A percentile compares a stretch with the other conserved stretches of the same genome.
Evolutionary conservation across 2,113 vertebrate species (phyloP).

Genomic region (Mesoclemmys tuberculata): DNA sequence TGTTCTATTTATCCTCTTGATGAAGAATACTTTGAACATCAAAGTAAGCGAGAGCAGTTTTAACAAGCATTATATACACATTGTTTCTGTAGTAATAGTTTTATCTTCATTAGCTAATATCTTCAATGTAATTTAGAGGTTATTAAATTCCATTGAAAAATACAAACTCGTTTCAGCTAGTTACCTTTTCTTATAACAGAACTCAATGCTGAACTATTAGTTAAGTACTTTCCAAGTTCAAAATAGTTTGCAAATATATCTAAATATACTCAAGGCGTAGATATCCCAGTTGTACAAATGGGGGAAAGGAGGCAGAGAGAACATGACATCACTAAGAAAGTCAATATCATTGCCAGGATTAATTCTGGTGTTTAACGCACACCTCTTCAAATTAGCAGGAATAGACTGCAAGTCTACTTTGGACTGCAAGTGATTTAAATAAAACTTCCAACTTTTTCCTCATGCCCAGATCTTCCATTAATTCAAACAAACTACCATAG

Average conservation of each 20-base stretch:
- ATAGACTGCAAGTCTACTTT: neutral
- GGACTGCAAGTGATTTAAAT: neutral
- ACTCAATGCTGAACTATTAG: neutral
- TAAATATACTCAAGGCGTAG: neutral
- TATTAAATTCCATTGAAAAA: neutral
- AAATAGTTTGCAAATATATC: neutral
- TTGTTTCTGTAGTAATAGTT: neutral
- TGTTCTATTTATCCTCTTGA: neutral
- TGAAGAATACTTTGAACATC: neutral
- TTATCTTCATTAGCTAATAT: neutral
- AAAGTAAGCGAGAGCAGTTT: neutral
- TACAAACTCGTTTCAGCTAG: neutral
- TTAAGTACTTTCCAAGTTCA: neutral
- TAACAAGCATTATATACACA: neutral
- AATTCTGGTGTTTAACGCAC: neutral
- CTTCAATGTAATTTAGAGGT: neutral
- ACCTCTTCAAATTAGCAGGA: neutral
- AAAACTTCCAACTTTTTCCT: neutral
- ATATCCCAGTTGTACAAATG: neutral
- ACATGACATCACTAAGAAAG: neutral
- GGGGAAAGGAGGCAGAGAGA: neutral
- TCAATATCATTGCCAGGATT: neutral
- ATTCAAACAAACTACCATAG: neutral
- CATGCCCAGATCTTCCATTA: neutral
- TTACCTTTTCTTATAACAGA: neutral